Conservation (phyloP, 2,888 invertebrate genomes). For the Blastobasis adustella region DNA sequence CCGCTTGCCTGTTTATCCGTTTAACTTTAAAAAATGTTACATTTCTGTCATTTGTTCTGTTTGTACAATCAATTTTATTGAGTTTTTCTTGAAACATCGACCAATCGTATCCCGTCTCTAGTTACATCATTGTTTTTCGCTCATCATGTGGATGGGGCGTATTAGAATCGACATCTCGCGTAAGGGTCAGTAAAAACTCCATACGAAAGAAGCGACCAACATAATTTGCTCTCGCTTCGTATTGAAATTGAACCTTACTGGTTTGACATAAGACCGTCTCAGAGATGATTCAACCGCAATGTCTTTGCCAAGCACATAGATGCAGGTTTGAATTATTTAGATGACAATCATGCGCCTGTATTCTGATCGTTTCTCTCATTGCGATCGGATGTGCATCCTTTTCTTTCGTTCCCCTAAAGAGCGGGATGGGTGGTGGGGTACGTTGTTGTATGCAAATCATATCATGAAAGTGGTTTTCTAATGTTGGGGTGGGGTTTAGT, state of each 20-base stretch:
- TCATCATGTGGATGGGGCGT: conserved; percentile 41
- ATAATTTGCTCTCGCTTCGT: conserved; percentile 4
- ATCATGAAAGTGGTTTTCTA: conserved; percentile 49
- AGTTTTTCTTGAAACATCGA: no score
- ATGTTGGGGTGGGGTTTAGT: conserved; percentile 46
- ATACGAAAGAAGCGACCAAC: conserved; percentile 32
- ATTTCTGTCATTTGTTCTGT: no score
- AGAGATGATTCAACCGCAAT: conserved; percentile 5
- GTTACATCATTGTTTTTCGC: conserved; percentile 54
- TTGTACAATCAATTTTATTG: no score
- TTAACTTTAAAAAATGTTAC: no score
- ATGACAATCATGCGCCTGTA: conserved; percentile 67
- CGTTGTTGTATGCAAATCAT: conserved; percentile 42
- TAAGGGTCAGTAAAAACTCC: conserved; percentile 69
- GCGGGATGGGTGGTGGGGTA: conserved; percentile 24
- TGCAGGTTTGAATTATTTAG: conserved; percentile 70
- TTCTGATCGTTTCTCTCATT: conserved; percentile 69
- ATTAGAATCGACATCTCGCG: conserved; percentile 69
- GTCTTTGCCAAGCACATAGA: conserved; percentile 14
- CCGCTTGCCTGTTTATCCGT: no score
- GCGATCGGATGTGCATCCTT: conserved; percentile 42
- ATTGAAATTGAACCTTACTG: not conserved
- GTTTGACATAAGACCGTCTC: conserved; percentile 7
- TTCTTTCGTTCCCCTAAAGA: conserved; percentile 30
- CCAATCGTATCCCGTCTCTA: not conserved